Percentiles rank a stretch among this genome's conserved stretches.
Conservation (phyloP, 2,797 vertebrate species). For the Dermochelys coriacea region DNA sequence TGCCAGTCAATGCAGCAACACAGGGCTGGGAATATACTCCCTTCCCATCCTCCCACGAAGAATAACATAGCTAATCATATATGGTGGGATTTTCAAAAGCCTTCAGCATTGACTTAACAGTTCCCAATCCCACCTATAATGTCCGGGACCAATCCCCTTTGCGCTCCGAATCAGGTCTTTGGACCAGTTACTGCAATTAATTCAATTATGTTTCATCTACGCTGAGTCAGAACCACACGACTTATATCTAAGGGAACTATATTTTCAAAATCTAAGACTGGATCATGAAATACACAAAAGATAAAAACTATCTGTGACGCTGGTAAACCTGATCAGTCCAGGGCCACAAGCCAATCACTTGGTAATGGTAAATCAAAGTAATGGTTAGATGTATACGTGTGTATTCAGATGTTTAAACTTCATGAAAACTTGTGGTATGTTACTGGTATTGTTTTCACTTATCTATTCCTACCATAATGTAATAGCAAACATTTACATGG, state of each 20-base stretch:
- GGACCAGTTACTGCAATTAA: conserved; percentile 26
- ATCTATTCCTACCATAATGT: too few relatives aligned
- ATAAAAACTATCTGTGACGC: conserved; percentile 3
- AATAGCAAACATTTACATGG: too few relatives aligned
- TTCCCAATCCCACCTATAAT: conserved; percentile 13
- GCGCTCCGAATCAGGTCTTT: neutral
- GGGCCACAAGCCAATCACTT: too few relatives aligned
- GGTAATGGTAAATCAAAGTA: too few relatives aligned
- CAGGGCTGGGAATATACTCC: too few relatives aligned
- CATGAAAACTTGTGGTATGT: too few relatives aligned
- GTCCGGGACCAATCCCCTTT: neutral
- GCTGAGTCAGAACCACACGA: conserved; percentile 28
- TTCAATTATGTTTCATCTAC: conserved; percentile 11
- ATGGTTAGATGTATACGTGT: too few relatives aligned
- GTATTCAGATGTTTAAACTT: too few relatives aligned
- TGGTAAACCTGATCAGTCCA: too few relatives aligned
- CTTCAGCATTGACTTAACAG: conserved; percentile 26
- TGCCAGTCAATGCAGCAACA: too few relatives aligned
- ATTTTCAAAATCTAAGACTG: conserved; percentile 52
- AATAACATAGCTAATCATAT: neutral
- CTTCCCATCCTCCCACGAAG: neutral
- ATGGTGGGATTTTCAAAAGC: neutral
- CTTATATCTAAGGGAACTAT: neutral
- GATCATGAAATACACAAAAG: conserved; percentile 26
- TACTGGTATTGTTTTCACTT: too few relatives aligned